Conservation (phyloP, 2,888 invertebrate species). For the Pelosia muscerda region DNA sequence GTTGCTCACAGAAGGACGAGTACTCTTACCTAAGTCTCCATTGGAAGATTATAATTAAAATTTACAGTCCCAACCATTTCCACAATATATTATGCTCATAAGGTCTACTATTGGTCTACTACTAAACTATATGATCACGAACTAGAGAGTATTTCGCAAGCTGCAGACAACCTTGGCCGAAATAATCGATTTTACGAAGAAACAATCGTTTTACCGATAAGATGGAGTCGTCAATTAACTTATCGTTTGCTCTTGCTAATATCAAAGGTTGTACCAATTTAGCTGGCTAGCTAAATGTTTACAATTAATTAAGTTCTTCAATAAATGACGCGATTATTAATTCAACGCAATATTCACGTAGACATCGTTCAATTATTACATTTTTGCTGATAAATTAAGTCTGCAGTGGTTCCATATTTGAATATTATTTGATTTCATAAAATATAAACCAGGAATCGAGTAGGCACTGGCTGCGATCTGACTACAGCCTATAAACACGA, state of each 20-base stretch:
- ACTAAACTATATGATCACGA: background rate
- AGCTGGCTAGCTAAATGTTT: background rate
- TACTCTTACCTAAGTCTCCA: background rate
- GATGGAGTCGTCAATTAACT: conserved; percentile 32
- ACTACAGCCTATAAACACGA: too few relatives aligned
- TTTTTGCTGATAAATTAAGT: too few relatives aligned
- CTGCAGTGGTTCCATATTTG: too few relatives aligned
- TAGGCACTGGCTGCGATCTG: background rate
- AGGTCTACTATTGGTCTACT: background rate
- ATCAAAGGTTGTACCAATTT: conserved; percentile 23
- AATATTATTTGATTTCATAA: too few relatives aligned
- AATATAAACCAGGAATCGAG: background rate
- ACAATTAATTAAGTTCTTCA: conserved; percentile 9
- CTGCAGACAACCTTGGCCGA: conserved; percentile 31
- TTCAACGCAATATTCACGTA: background rate
- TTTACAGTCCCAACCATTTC: background rate
- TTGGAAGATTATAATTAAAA: background rate
- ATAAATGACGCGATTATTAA: background rate
- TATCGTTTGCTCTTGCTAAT: conserved; percentile 19
- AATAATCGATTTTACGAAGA: conserved; percentile 34
- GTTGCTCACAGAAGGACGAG: too few relatives aligned
- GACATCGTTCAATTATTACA: too few relatives aligned
- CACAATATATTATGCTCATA: too few relatives aligned
- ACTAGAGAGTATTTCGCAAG: conserved; percentile 26
- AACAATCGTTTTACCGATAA: conserved; percentile 31